Percentiles rank a stretch among this genome's conserved stretches.
Evolutionary conservation across 2,888 invertebrate species (phyloP).

Genomic region (Hydrotaea diabolus): DNA sequence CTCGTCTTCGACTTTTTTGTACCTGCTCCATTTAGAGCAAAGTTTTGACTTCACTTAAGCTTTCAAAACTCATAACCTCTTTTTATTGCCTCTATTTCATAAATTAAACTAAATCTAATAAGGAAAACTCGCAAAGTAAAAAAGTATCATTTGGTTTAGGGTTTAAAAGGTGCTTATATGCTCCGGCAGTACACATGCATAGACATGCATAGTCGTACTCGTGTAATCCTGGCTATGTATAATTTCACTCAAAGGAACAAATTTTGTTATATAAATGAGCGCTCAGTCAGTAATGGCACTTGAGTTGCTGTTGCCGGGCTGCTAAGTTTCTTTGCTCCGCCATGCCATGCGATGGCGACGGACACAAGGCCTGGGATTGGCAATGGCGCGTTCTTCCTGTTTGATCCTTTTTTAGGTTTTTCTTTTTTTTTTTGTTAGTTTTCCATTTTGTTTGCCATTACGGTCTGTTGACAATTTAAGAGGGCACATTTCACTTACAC

Average conservation of each 20-base stretch:
- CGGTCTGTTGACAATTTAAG: constrained; percentile 58
- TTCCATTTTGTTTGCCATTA: constrained; percentile 25
- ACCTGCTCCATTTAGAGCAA: too few relatives aligned
- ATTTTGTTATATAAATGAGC: constrained; percentile 28
- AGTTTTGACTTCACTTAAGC: not conserved
- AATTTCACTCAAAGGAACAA: constrained; percentile 31
- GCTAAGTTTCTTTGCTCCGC: not conserved
- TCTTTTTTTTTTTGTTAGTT: too few relatives aligned
- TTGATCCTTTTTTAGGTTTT: not conserved
- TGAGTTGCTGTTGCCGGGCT: not conserved
- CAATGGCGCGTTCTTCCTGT: not conserved
- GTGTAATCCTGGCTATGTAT: not conserved
- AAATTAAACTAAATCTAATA: not conserved
- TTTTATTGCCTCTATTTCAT: not conserved
- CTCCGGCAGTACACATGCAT: not conserved
- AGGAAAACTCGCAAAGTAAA: not conserved
- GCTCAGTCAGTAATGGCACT: constrained; percentile 23
- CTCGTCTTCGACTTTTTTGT: too few relatives aligned
- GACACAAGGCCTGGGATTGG: not conserved
- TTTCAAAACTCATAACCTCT: not conserved
- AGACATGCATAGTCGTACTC: not conserved
- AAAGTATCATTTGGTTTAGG: not conserved
- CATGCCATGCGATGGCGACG: not conserved
- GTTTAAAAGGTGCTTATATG: not conserved
- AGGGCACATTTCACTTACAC: constrained; percentile 53